Evolutionary conservation across 2,797 vertebrate species (phyloP).

Genomic region (Florisuga fusca): DNA sequence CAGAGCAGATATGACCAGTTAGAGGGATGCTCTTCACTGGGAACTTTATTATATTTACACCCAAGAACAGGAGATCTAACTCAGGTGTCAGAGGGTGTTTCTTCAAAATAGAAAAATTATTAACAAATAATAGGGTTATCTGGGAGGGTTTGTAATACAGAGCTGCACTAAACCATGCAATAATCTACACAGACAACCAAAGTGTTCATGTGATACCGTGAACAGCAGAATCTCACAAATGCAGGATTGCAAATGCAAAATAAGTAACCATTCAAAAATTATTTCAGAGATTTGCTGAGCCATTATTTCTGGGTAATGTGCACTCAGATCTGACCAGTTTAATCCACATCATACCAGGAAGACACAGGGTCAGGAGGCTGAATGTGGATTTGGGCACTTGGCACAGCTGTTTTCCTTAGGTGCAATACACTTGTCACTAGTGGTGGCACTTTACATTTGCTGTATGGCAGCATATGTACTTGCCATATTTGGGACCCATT

Average conservation of each 20-base stretch:
- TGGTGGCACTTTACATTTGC: slow-evolving; percentile 50
- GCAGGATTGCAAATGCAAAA: slow-evolving; percentile 18
- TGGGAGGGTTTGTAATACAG: not conserved
- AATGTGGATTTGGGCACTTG: slow-evolving; percentile 14
- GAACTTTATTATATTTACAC: slow-evolving; percentile 36
- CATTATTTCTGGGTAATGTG: not conserved
- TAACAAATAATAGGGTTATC: slow-evolving; percentile 14
- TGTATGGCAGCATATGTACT: slow-evolving; percentile 44
- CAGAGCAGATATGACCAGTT: slow-evolving; percentile 18
- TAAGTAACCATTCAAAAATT: not conserved
- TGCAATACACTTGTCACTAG: slow-evolving; percentile 59
- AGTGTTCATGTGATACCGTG: not conserved
- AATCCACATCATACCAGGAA: slow-evolving; percentile 36
- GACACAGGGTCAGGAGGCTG: slow-evolving; percentile 23
- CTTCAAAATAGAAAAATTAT: slow-evolving; percentile 43
- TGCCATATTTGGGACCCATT: slow-evolving; percentile 50
- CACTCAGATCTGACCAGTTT: slow-evolving; percentile 28
- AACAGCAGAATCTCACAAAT: not conserved
- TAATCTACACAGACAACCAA: slow-evolving; percentile 22
- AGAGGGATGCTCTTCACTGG: slow-evolving; percentile 1
- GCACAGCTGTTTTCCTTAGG: slow-evolving; percentile 68
- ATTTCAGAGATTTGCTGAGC: not conserved
- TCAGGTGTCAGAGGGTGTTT: slow-evolving; percentile 37
- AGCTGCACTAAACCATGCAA: slow-evolving; percentile 10
- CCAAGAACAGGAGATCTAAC: slow-evolving; percentile 17